Percentiles rank a stretch among this genome's conserved stretches.
Conservation (phyloP, 2,797 vertebrate genomes). For the Avahi laniger region DNA sequence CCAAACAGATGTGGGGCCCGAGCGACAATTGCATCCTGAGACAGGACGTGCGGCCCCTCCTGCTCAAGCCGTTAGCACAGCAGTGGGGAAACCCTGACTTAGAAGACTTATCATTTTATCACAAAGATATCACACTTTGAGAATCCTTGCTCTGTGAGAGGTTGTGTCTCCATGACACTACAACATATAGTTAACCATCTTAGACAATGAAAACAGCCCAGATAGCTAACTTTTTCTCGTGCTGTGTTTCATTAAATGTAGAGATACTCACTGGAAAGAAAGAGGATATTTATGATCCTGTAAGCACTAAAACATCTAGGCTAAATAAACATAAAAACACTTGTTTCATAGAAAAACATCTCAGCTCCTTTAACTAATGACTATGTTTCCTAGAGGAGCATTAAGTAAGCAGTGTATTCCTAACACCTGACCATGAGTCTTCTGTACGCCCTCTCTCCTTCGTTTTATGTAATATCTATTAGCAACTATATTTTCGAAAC, state of each 20-base stretch:
- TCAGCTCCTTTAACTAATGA: background rate
- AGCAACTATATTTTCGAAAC: constrained; percentile 9
- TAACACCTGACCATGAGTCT: background rate
- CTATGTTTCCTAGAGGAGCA: background rate
- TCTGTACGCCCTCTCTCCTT: background rate
- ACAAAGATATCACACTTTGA: background rate
- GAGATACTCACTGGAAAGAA: background rate
- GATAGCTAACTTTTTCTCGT: background rate
- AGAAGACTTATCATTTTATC: background rate
- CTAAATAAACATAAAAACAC: constrained; percentile 24
- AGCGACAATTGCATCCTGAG: background rate
- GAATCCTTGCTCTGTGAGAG: background rate
- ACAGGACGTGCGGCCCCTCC: background rate
- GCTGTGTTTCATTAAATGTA: background rate
- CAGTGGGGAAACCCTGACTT: background rate
- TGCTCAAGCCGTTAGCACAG: background rate
- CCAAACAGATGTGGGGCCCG: background rate
- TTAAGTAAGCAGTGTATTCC: background rate
- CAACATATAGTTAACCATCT: background rate
- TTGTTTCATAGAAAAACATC: background rate
- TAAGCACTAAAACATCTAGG: background rate
- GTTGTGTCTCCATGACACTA: background rate
- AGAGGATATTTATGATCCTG: background rate
- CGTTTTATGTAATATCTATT: background rate
- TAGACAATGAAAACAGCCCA: background rate